A percentile compares a stretch with the other conserved stretches of the same genome.
Conservation (phyloP, 1,140 invertebrate genomes). For the Panagrolaimus sp. region DNA sequence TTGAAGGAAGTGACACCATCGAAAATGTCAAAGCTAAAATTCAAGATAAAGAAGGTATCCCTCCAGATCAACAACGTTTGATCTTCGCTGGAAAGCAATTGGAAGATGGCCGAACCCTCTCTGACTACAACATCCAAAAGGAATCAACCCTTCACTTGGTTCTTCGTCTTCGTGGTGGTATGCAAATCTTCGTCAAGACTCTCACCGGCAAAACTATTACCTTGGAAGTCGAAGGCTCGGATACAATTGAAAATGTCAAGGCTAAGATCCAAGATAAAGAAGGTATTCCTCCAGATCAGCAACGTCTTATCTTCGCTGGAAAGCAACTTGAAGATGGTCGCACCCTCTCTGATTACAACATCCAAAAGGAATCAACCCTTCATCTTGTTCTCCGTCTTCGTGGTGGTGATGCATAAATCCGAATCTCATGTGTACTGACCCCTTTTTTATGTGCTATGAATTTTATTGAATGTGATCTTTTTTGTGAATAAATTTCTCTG, state of each 20-base stretch:
- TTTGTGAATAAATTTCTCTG: constrained; percentile 19
- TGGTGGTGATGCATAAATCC: constrained; percentile 46
- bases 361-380: constrained; percentile 71
- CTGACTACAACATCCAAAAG: constrained; percentile 89
- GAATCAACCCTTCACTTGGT: constrained; percentile 70
- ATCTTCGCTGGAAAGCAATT: constrained; percentile 73
- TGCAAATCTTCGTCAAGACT: constrained; percentile 62
- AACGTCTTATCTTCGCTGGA: constrained; percentile 55
- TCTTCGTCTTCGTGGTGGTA: constrained; percentile 32
- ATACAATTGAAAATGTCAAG: constrained; percentile 60
- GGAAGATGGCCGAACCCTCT: constrained; percentile 83
- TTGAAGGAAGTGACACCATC: constrained; percentile 73
- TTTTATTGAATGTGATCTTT: background rate
- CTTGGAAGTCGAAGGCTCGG: constrained; percentile 61
- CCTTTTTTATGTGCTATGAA: background rate
- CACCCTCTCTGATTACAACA: constrained; percentile 85
- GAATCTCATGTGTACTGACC: background rate
- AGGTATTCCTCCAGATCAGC: constrained; percentile 60
- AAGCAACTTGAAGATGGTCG: constrained; percentile 89
- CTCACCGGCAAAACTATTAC: constrained; percentile 64
- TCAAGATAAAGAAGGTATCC: constrained; percentile 67
- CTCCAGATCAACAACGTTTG: constrained; percentile 63
- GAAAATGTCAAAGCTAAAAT: constrained; percentile 92
- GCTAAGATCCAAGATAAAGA: constrained; percentile 61
- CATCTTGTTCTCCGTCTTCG: constrained; percentile 68